A percentile compares a stretch with the other conserved stretches of the same genome.
Evolutionary conservation across 2,113 vertebrate genomes (phyloP).

Genomic region (Myiozetetes cayanensis): DNA sequence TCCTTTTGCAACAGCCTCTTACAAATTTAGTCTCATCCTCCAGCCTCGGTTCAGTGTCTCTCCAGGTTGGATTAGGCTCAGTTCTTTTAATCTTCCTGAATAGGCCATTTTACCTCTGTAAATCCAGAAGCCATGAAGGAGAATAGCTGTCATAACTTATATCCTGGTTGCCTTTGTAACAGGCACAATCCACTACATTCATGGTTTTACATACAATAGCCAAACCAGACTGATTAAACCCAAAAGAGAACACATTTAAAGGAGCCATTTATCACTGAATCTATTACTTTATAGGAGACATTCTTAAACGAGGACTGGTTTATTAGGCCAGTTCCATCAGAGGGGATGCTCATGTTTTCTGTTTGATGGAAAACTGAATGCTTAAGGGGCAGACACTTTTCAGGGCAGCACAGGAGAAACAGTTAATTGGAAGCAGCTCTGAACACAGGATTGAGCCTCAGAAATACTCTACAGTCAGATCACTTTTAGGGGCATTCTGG

Average conservation of each 20-base stretch:
- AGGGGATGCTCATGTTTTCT: neutral
- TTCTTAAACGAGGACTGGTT: neutral
- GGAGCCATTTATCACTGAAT: neutral
- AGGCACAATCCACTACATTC: neutral
- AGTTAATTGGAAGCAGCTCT: neutral
- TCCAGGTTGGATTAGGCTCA: neutral
- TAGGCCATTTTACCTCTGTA: neutral
- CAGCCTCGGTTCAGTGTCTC: neutral
- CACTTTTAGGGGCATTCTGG: slow-evolving; percentile 11
- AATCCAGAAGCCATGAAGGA: neutral
- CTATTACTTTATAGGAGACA: neutral
- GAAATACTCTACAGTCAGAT: slow-evolving; percentile 15
- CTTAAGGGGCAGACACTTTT: neutral
- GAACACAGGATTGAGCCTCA: neutral
- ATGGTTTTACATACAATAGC: neutral
- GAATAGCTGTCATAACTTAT: neutral
- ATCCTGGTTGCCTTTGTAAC: neutral
- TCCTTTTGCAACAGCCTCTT: neutral
- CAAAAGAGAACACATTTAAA: neutral
- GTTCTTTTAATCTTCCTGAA: neutral
- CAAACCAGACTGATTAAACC: neutral
- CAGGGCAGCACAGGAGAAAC: neutral
- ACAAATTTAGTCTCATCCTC: neutral
- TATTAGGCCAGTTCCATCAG: neutral
- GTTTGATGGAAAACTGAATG: neutral